Percentiles rank a stretch among this genome's conserved stretches.
phyloP scores from a whole-genome alignment of 2,888 invertebrate species.

The Fragum fragum region DNA sequence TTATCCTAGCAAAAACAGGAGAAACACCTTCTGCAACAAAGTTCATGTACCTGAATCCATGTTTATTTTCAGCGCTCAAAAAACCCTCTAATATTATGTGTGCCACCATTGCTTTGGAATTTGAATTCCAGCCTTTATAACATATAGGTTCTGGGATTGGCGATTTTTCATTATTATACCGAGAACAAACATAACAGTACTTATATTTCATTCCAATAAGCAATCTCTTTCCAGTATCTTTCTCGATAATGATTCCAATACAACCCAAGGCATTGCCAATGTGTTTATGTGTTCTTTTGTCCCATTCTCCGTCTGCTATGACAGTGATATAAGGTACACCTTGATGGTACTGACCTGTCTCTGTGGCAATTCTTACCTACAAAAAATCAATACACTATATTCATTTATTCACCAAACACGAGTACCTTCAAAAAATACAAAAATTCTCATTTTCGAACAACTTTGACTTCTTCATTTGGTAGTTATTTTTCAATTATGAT shows the following conservation, averaged over 20 bases:
- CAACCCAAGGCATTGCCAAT: background rate
- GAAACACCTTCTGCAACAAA: slow-evolving; percentile 27
- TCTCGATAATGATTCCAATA: background rate
- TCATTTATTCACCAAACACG: too few relatives aligned
- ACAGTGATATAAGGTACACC: too few relatives aligned
- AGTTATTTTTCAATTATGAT: too few relatives aligned
- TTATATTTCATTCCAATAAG: background rate
- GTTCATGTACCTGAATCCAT: background rate
- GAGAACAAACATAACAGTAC: background rate
- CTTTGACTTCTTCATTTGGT: too few relatives aligned
- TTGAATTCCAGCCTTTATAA: background rate
- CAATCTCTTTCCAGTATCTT: background rate
- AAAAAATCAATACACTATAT: too few relatives aligned
- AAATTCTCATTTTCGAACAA: too few relatives aligned
- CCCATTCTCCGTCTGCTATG: too few relatives aligned
- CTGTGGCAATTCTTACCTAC: too few relatives aligned
- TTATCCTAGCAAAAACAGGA: slow-evolving; percentile 39
- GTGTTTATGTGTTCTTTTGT: background rate
- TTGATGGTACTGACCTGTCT: too few relatives aligned
- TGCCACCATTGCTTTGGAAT: background rate
- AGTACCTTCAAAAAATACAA: too few relatives aligned
- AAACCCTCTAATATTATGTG: background rate
- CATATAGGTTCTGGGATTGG: background rate
- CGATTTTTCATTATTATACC: background rate
- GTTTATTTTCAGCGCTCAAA: background rate